Base-by-base conservation (phyloP, 2,113 vertebrate genomes). In the Heteronetta atricapilla region DNA sequence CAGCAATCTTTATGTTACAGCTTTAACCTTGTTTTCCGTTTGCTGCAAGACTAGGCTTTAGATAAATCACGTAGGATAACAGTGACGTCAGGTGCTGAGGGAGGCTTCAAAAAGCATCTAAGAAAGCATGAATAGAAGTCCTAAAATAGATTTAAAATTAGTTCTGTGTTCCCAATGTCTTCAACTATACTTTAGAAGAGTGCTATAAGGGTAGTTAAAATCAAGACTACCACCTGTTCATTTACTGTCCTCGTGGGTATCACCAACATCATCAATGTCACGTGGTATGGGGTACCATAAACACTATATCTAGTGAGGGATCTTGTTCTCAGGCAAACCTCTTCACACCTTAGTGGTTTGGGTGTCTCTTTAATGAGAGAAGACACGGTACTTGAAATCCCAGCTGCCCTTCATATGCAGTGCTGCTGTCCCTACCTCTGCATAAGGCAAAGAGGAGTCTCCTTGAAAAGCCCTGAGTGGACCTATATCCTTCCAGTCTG, bases 391-490 rank as follows among this genome's bases (percentile, higher is more conserved):
- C n/a, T 74, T 75, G 34, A 87, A 70, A 80, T 79, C 53, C 19
- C n/a, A 82, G 11, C 26, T 62, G 40, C 22, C 13, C 17, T 80
- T 60, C 31, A 33, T n/a, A 76, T 5, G 29, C n/a, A 73, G 11
- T 0, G 0, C n/a, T 60, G 36, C n/a, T 52, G 19, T 26, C 11
- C 42, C 33, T 69, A 10, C 26, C 20, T 67, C 36, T 59, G 29
- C 13, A 31, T 14, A 17, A 31, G 13, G 25, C 36, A 81, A 46
- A 55, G 44, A 72, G 28, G 14, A 79, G 12, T 44, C 40, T 76
- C 34, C 31, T 42, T 79, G 23, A 81, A 82, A 75, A 86, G 33
- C 12, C 34, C 69, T 46, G 26, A 34, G 34, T 72, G 60, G 60
- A 52, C 58, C 26, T 50, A 33, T 23, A 44, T 42, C 69, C 53